Evolutionary conservation across 2,797 vertebrate genomes (phyloP), one percentile per base, ranked within the genome.

Genomic region (Picus viridis): DNA sequence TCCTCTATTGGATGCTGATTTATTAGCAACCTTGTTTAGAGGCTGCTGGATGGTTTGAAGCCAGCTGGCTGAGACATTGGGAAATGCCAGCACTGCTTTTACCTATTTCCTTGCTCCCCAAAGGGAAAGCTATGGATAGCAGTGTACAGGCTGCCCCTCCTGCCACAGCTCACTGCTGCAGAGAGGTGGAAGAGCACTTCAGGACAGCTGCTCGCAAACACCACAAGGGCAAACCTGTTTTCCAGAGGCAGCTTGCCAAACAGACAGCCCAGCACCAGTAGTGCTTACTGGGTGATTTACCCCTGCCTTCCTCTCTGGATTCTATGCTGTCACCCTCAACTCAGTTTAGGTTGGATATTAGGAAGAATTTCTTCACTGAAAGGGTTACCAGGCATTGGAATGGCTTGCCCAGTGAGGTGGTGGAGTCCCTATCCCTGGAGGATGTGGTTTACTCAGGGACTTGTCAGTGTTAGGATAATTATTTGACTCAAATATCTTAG

Each of bases 141-240:
- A n/a, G 36, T 13, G 17, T 26, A 16, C 1, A 3, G 59, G 36
- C 18, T 61, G 64, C 20, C 36, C 69, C 36, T 47, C 27, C 45
- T 54, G 45, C n/a, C 56, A 59, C 23, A 11, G 43, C 39, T 12
- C 12, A 3, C 39, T 56, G 49, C 41, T 58, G 61, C 32, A 10
- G 45, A 65, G 59, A 34, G 36, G n/a, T 47, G 39, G n/a, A 59
- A 83, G 23, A 30, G 29, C 45, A 54, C 16, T 45, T 83, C n/a
- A 45, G 79, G 29, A 70, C 53, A 32, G n/a, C 45, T 2, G 1
- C 54, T 61, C 22, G 12, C 15, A 5, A 2, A 4, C 15, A 8
- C 36, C 5, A 2, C 2, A 1, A 8, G 6, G 7, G 22, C 6
- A 4, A 67, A 34, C n/a, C 58, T 19, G 19, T 39, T 64, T n/a